A percentile compares a stretch with the other conserved stretches of the same genome.
Evolutionary conservation across 1,140 invertebrate genomes (phyloP).

Genomic region (Hycleus cichorii): DNA sequence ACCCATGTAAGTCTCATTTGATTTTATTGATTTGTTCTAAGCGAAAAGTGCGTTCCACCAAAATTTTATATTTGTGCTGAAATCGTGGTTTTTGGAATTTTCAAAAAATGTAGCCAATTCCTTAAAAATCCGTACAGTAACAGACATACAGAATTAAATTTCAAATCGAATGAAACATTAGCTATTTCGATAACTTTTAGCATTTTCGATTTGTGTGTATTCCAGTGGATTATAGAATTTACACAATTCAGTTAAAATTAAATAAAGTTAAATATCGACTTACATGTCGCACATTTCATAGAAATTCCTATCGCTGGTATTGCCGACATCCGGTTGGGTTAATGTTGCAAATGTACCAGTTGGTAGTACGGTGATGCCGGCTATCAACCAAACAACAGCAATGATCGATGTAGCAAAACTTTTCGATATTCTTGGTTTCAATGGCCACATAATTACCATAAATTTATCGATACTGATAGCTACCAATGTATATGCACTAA

Average conservation of each 20-base stretch:
- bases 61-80: no score
- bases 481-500: conserved; percentile 77
- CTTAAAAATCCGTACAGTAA: no score
- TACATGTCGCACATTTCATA: conserved; percentile 56
- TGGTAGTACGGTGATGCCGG: conserved; percentile 71
- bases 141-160: no score
- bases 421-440: conserved; percentile 70
- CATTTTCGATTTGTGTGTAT: no score
- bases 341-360: conserved; percentile 64
- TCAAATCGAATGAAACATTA: no score
- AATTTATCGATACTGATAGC: conserved; percentile 82
- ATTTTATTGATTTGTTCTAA: no score
- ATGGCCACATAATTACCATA: conserved; percentile 80
- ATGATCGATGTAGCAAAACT: conserved; percentile 61
- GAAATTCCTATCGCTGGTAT: conserved; percentile 32
- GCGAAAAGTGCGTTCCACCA: no score
- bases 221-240: neutral
- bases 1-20: no score
- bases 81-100: no score
- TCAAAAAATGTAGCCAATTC: no score
- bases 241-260: neutral
- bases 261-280: conserved; percentile 33
- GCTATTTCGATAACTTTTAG: no score
- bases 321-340: conserved; percentile 43
- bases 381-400: conserved; percentile 67